Evolutionary conservation across 1,140 invertebrate genomes (phyloP).

Genomic region (Cylas formicarius): DNA sequence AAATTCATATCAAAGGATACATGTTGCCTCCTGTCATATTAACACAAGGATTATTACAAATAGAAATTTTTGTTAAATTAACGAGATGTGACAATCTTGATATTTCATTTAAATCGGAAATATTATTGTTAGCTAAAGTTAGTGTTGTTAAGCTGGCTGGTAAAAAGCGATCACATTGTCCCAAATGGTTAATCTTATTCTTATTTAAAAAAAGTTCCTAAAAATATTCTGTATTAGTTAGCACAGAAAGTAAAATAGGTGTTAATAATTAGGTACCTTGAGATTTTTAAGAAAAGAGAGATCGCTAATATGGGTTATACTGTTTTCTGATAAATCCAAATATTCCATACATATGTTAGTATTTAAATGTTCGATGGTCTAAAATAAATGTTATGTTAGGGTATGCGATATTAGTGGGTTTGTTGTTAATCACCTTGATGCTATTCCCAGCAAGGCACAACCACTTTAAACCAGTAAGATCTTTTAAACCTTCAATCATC

Average conservation of each 20-base stretch:
- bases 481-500: slow-evolving; percentile 81
- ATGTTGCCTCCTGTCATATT: slow-evolving; percentile 57
- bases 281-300: slow-evolving; percentile 72
- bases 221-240: slow-evolving; percentile 37
- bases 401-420: not conserved
- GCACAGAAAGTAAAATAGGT: not conserved
- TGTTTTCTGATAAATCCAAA: slow-evolving; percentile 83
- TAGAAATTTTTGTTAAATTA: slow-evolving; percentile 70
- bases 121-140: slow-evolving; percentile 76
- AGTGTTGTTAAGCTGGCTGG: slow-evolving; percentile 66
- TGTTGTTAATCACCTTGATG: slow-evolving; percentile 50
- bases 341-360: slow-evolving; percentile 72
- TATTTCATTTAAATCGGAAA: slow-evolving; percentile 82
- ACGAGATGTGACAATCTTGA: slow-evolving; percentile 68
- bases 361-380: slow-evolving; percentile 80
- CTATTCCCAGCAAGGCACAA: slow-evolving; percentile 68
- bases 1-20: slow-evolving; percentile 60
- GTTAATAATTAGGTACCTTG: slow-evolving; percentile 53
- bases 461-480: slow-evolving; percentile 69
- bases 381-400: slow-evolving; percentile 37
- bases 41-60: slow-evolving; percentile 82
- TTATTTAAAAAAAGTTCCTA: slow-evolving; percentile 80
- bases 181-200: slow-evolving; percentile 74
- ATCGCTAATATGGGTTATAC: slow-evolving; percentile 75
- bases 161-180: slow-evolving; percentile 74